Base-by-base conservation (phyloP, 2,888 invertebrate species). In the Lepidochitona cinerea region DNA sequence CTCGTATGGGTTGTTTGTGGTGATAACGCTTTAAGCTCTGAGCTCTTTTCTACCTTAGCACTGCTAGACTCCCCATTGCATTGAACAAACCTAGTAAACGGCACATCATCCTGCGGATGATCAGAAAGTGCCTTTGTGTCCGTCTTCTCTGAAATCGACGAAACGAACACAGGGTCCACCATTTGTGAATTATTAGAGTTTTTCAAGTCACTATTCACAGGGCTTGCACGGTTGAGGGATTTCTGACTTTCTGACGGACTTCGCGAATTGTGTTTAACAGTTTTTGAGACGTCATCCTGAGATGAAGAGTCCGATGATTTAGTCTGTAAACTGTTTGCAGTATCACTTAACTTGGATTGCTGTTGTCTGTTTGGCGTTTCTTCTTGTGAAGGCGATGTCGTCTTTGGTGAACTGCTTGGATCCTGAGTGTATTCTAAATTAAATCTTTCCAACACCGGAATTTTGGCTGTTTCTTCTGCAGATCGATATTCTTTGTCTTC, bases 31-130 rank as follows among this genome's bases (percentile, higher is more conserved):
- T 29, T 67, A 23, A 49, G 70, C 78, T 73, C 9, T 67, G 71
- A 59, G 65, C 52, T 65, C 70, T 0, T 65, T 68, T 32, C 37
- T 41, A 49, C 26, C 49, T 23, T 70, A 65, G 59, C 67, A 64
- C 18, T 29, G 37, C 6, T 26, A 7, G 32, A 59, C 37, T 76
- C 76, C 66, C 76, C 74, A 68, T 76, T 74, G 69, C 75, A 75
- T 53, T 76, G 71, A 26, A 73, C 49, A 72, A 37, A 49, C 49
- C 49, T 49, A 23, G 49, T 7, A n/a, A n/a, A n/a, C n/a, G n/a
- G n/a, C n/a, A n/a, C n/a, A n/a, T n/a, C n/a, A n/a, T n/a, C n/a
- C n/a, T n/a, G n/a, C n/a, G n/a, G n/a, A n/a, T n/a, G n/a, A n/a
- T n/a, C n/a, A n/a, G n/a, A n/a, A n/a, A n/a, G n/a, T 18, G 49